A percentile compares a stretch with the other conserved stretches of the same genome.
Evolutionary conservation across 2,113 vertebrate genomes (phyloP).

Genomic region (Crocuta crocuta): DNA sequence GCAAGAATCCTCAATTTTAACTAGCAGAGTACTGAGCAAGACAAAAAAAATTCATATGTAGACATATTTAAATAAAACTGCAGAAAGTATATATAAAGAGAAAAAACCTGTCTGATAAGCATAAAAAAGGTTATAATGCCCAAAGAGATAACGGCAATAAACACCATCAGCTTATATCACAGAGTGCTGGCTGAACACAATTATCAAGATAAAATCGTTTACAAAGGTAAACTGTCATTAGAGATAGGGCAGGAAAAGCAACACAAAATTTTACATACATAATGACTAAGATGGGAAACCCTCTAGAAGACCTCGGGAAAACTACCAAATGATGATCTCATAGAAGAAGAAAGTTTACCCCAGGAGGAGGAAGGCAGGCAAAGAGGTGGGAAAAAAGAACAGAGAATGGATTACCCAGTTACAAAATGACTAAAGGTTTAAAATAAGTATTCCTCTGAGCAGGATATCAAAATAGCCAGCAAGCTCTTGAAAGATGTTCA

Average conservation of each 20-base stretch:
- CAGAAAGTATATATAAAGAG: background rate
- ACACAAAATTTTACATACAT: background rate
- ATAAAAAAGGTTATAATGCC: background rate
- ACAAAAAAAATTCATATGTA: conserved; percentile 7
- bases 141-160: background rate
- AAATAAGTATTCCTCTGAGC: background rate
- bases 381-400: background rate
- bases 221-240: background rate
- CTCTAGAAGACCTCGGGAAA: background rate
- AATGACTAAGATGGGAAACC: background rate
- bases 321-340: background rate
- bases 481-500: background rate
- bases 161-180: background rate
- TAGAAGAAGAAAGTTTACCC: background rate
- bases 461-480: background rate
- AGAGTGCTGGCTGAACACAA: background rate
- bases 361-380: background rate
- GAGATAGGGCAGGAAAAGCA: background rate
- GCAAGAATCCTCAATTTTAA: background rate
- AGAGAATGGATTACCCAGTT: background rate
- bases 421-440: background rate
- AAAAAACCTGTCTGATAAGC: background rate
- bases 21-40: background rate
- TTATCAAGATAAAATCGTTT: background rate
- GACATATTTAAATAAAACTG: background rate